Conservation (phyloP, 1,140 invertebrate genomes). For the Charaxes varanes region DNA sequence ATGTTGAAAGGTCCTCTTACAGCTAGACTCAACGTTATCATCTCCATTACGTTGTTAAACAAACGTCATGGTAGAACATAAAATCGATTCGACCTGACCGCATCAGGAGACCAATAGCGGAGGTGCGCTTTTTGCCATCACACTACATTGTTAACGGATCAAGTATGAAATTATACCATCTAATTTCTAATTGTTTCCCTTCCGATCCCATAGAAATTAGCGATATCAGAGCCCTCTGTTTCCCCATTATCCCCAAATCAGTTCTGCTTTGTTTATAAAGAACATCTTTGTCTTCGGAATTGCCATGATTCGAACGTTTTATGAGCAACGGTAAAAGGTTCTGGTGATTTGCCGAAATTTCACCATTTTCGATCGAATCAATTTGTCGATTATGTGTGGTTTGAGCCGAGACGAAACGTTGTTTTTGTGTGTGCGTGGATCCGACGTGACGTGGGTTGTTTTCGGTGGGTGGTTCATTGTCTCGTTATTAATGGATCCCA, state of each 20-base stretch:
- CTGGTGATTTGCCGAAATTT: slow-evolving; percentile 49
- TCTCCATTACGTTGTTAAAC: slow-evolving; percentile 57
- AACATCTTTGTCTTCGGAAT: slow-evolving; percentile 66
- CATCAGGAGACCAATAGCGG: slow-evolving; percentile 56
- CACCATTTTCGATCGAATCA: slow-evolving; percentile 28
- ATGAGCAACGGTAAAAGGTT: slow-evolving; percentile 36
- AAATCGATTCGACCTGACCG: slow-evolving; percentile 62
- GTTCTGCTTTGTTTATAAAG: slow-evolving; percentile 64
- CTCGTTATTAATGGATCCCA: slow-evolving; percentile 30
- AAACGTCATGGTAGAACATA: slow-evolving; percentile 60
- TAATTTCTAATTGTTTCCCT: slow-evolving; percentile 47
- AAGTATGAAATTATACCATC: slow-evolving; percentile 64
- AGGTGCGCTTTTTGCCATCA: slow-evolving; percentile 56
- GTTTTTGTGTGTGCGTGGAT: slow-evolving; percentile 29
- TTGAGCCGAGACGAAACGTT: slow-evolving; percentile 31
- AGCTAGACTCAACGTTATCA: too few relatives aligned
- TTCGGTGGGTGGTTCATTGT: too few relatives aligned
- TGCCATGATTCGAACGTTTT: slow-evolving; percentile 38
- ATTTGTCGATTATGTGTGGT: slow-evolving; percentile 14
- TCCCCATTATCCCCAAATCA: slow-evolving; percentile 50
- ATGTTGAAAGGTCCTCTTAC: too few relatives aligned
- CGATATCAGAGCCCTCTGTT: slow-evolving; percentile 35
- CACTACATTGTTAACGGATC: slow-evolving; percentile 58
- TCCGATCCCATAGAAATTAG: slow-evolving; percentile 39
- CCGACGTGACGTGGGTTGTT: slow-evolving; percentile 34